Conservation (phyloP, 2,888 invertebrate species). For the Pollenia labialis region DNA sequence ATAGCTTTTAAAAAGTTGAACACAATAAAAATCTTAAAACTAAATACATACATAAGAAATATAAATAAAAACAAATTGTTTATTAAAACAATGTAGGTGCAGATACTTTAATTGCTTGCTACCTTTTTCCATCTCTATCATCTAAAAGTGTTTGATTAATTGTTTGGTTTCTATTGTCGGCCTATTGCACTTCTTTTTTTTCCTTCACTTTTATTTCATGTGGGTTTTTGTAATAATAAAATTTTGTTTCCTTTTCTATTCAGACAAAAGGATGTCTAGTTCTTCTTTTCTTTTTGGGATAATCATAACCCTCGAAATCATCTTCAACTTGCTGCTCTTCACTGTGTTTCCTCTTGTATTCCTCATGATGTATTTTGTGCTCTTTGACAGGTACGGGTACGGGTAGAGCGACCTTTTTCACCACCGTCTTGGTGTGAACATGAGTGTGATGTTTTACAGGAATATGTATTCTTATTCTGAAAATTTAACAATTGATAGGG, state of each 20-base stretch:
- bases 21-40: constrained; percentile 6
- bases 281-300: constrained; percentile 82
- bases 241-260: constrained; percentile 53
- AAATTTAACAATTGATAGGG: constrained; percentile 38
- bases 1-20: background rate
- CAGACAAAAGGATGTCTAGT: constrained; percentile 82
- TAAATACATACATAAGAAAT: background rate
- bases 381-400: constrained; percentile 83
- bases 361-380: constrained; percentile 79
- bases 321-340: constrained; percentile 79
- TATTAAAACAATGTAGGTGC: background rate
- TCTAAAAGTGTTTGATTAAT: constrained; percentile 27
- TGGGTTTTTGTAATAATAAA: background rate
- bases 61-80: constrained; percentile 17
- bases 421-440: constrained; percentile 83
- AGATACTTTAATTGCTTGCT: constrained; percentile 31
- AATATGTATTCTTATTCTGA: constrained; percentile 83
- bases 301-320: constrained; percentile 82
- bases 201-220: constrained; percentile 37
- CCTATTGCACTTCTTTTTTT: constrained; percentile 50
- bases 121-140: background rate
- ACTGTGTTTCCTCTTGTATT: constrained; percentile 76
- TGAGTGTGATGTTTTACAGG: constrained; percentile 84
- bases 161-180: constrained; percentile 33
- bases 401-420: constrained; percentile 83